Evolutionary conservation across 2,888 invertebrate genomes (phyloP), one percentile per base, ranked within the genome.

Genomic region (Sceliomorpha sp.): DNA sequence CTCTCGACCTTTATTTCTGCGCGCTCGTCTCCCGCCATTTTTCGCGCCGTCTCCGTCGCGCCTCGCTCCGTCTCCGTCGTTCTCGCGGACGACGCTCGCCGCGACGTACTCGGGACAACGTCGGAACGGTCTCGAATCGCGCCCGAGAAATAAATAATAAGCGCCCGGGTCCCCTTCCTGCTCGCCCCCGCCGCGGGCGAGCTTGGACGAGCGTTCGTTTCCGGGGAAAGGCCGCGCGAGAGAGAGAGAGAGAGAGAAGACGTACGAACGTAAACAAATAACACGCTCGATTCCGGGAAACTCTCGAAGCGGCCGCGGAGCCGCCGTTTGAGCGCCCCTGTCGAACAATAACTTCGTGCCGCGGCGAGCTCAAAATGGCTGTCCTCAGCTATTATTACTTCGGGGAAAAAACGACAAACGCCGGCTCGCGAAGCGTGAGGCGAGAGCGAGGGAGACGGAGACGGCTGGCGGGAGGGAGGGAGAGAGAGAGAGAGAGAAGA

Each of bases 361-460:
- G 80, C 83, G 78, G 82, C 77, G 85, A 84, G 83, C 85, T 84
- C 86, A 87, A 87, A 86, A 87, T 87, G 86, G 86, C 86, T 87
- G 86, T 87, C 86, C 86, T 85, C 84, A 84, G 86, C 86, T 87
- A 86, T 87, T 87, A 87, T 87, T 87, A 86, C 86, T 85, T 83
- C 82, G 80, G 78, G 27, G 34, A 55, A 55, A 55, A 55, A 55
- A n/a, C n/a, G n/a, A n/a, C 44, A 36, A 44, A 44, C 37, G 56
- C 45, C 56, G 56, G 45, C 45, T 34, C 13, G 51, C 12, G 26
- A 40, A 27, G 34, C 51, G 51, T 34, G 27, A 31, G 12, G 40
- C 39, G 51, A 51, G 51, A 51, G 32, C 20, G 40, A 40, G 34
- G 27, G 40, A 34, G 15, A 53, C 20, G 50, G n/a, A n/a, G n/a